Conservation (phyloP, 2,797 vertebrate genomes). For the Notoglanidium macrostoma region DNA sequence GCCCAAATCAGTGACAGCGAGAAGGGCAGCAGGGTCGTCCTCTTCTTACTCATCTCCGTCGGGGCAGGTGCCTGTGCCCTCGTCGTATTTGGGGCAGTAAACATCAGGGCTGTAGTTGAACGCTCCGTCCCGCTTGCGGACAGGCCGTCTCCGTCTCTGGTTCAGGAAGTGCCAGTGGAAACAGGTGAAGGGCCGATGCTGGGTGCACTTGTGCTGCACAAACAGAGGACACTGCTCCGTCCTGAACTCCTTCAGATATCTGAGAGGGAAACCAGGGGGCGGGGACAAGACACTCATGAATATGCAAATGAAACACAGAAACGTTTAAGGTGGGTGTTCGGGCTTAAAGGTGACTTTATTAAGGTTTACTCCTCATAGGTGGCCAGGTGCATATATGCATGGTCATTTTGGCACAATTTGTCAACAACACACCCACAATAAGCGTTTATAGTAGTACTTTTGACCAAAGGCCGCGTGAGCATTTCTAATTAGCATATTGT, state of each 20-base stretch:
- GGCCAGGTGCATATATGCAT: too few species aligned
- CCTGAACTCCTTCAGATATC: constrained; percentile 98
- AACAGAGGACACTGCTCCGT: constrained; percentile 98
- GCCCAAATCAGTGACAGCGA: background rate
- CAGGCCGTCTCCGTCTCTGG: constrained; percentile 91
- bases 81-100: constrained; percentile 97
- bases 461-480: background rate
- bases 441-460: too few species aligned
- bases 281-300: background rate
- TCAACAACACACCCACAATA: too few species aligned
- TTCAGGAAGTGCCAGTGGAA: constrained; percentile 99
- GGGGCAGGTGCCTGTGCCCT: constrained; percentile 92
- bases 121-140: constrained; percentile 92
- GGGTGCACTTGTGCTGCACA: constrained; percentile 97
- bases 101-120: constrained; percentile 99
- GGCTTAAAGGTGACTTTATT: background rate
- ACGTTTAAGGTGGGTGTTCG: background rate
- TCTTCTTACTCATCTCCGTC: constrained; percentile 95
- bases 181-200: constrained; percentile 95
- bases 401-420: too few species aligned
- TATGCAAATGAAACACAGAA: background rate
- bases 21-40: background rate
- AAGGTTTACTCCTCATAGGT: background rate
- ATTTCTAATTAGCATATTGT: background rate
- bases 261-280: constrained; percentile 59